phyloP scores from a whole-genome alignment of 2,797 vertebrate species.

The Rhynchonycteris naso region DNA sequence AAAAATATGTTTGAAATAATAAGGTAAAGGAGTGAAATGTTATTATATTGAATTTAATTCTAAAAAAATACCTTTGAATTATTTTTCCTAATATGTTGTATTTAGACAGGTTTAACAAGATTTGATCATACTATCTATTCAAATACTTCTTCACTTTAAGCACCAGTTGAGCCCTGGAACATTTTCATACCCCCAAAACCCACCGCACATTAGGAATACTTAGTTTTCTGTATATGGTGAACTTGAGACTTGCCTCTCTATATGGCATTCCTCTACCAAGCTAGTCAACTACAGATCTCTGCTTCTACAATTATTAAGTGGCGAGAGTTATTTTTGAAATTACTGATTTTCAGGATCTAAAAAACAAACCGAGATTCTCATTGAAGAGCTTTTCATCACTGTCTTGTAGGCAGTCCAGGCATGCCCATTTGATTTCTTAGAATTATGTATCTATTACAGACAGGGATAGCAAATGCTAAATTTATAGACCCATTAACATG shows the following conservation, averaged over 20 bases:
- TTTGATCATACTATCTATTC: slow-evolving; percentile 79
- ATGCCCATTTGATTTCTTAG: neutral
- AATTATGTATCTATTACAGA: neutral
- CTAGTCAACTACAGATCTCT: slow-evolving; percentile 55
- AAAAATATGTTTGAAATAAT: neutral
- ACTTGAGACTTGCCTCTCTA: slow-evolving; percentile 32
- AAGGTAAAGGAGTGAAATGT: neutral
- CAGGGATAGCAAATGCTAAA: neutral
- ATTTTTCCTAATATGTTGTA: slow-evolving; percentile 65
- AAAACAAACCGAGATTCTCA: neutral
- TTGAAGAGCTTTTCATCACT: neutral
- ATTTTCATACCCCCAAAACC: slow-evolving; percentile 79
- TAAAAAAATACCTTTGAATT: slow-evolving; percentile 21
- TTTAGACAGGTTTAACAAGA: slow-evolving; percentile 66
- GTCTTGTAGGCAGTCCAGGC: neutral
- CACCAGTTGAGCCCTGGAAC: slow-evolving; percentile 61
- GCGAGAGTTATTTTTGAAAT: neutral
- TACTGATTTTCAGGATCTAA: neutral
- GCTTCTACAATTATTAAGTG: neutral
- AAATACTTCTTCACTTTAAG: slow-evolving; percentile 74
- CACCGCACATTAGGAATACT: slow-evolving; percentile 74
- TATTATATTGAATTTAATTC: neutral
- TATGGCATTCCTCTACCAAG: slow-evolving; percentile 46
- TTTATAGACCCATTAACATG: neutral
- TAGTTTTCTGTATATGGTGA: slow-evolving; percentile 76